A percentile compares a stretch with the other conserved stretches of the same genome.
phyloP scores from a whole-genome alignment of 2,797 vertebrate species.

The Sebastes jordani region DNA sequence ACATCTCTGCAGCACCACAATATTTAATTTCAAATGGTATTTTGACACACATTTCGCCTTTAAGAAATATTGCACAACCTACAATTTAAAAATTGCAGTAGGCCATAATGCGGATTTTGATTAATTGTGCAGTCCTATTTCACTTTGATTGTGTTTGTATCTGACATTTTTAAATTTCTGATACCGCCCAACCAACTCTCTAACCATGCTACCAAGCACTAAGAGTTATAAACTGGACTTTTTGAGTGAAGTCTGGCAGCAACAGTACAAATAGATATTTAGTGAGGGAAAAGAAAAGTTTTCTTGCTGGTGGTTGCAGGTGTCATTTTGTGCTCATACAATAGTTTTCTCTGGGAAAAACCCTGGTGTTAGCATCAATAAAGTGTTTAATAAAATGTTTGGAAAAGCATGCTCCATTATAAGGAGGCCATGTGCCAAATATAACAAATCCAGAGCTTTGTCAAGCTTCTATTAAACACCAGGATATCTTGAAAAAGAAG shows the following conservation, averaged over 20 bases:
- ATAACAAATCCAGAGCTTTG: neutral
- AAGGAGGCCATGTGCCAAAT: neutral
- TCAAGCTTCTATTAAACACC: neutral
- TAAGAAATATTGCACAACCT: no score
- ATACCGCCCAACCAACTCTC: neutral
- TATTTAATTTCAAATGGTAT: no score
- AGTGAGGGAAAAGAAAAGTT: neutral
- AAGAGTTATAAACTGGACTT: neutral
- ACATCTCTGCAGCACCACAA: no score
- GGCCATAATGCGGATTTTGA: no score
- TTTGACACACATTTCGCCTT: no score
- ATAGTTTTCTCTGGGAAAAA: neutral
- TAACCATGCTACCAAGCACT: neutral
- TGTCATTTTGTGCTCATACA: neutral
- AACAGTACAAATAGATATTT: conserved; percentile 3
- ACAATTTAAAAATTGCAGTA: neutral
- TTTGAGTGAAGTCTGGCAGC: neutral
- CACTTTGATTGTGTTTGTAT: neutral
- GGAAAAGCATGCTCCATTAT: neutral
- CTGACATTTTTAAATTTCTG: neutral
- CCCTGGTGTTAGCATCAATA: neutral
- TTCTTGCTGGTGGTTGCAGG: neutral
- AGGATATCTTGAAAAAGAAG: neutral
- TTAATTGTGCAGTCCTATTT: neutral
- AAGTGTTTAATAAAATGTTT: neutral